A percentile compares a stretch with the other conserved stretches of the same genome.
These are phyloP conservation scores for Drosophila eugracilis DNA, from an alignment of 1,140 invertebrate species.

Conservation along the genomic window DNA sequence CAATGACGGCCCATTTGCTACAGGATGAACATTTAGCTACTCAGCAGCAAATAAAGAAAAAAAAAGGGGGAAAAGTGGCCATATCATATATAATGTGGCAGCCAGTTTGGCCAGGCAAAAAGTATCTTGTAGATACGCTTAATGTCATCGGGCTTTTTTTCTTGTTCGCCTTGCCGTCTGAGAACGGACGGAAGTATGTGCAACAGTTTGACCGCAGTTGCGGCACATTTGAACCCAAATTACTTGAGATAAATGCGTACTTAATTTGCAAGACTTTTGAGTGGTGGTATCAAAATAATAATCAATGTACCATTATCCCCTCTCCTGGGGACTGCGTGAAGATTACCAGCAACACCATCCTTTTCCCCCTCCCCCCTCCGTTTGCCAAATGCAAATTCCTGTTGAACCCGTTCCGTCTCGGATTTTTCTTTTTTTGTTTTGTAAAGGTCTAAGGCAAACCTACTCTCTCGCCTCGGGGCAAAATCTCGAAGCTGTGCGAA, in stretches of 20 bases:
- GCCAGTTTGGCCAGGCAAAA: slow-evolving; percentile 58
- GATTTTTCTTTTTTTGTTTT: slow-evolving; percentile 2
- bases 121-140: slow-evolving; percentile 59
- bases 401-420: slow-evolving; percentile 61
- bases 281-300: slow-evolving; percentile 83
- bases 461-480: slow-evolving; percentile 30
- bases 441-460: slow-evolving; percentile 1
- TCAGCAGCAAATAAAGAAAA: no score
- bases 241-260: slow-evolving; percentile 82
- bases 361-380: slow-evolving; percentile 7
- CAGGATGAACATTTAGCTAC: slow-evolving; percentile 44
- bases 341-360: slow-evolving; percentile 76
- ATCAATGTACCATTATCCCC: slow-evolving; percentile 81
- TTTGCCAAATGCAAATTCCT: slow-evolving; percentile 57
- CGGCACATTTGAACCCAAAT: slow-evolving; percentile 82
- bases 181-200: slow-evolving; percentile 61
- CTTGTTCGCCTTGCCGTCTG: no score
- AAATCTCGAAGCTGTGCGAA: slow-evolving; percentile 54
- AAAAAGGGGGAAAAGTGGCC: slow-evolving; percentile 73
- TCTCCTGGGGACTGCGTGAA: slow-evolving; percentile 66
- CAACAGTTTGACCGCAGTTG: slow-evolving; percentile 81
- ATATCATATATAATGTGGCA: slow-evolving; percentile 59
- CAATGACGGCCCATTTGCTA: slow-evolving; percentile 75
- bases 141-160: slow-evolving; percentile 69
- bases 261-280: slow-evolving; percentile 82